phyloP scores from a whole-genome alignment of 1,140 invertebrate species.

The honey bee (Apis mellifera) region Amel_HAv3.1 CM009940.2:3736001-3736500 shows the following conservation, averaged over 20 bases:
- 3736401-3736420: not conserved
- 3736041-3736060: constrained; percentile 2
- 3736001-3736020: constrained; percentile 59
- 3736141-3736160: too few relatives aligned
- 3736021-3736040: constrained; percentile 5
- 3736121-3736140: too few relatives aligned
- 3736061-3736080: not conserved
- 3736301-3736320: not conserved
- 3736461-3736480: not conserved
- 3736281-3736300: not conserved
- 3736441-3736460: constrained; percentile 18
- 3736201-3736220: too few relatives aligned
- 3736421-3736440: constrained; percentile 19
- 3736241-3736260: not conserved
- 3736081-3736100: too few relatives aligned
- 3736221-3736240: not conserved
- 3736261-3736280: not conserved
- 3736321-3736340: not conserved
- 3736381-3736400: not conserved
- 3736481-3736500: constrained; percentile 19
- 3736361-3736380: not conserved
- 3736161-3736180: too few relatives aligned
- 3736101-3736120: too few relatives aligned
- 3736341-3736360: constrained; percentile 1
- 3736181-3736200: too few relatives aligned